Base-by-base conservation (phyloP, 2,888 invertebrate species). In the Embidobia sp. region DNA sequence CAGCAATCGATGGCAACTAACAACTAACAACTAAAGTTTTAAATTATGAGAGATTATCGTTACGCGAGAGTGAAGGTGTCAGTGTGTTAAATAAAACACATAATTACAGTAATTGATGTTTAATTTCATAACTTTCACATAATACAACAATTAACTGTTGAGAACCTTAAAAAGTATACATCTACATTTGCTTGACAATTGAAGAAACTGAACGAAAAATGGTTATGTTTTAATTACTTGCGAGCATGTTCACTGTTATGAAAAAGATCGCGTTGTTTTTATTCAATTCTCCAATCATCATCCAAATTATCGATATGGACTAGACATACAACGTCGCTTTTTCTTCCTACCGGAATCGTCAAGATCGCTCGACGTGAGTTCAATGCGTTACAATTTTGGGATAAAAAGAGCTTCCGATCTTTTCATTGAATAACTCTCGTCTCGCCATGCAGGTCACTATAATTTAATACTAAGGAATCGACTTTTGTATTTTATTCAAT, bases 271-370 rank as follows among this genome's bases (percentile, higher is more conserved):
- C 16, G 18, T 10, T 5, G 10, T 26, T 74, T 61, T 59, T 49
- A 55, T 74, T 66, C 46, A 13, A 19, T 63, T 63, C 63, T 33
- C 48, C 10, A 18, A 51, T 75, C 48, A 31, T 53, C 61, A 51
- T n/a, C 31, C 57, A 6, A 18, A 70, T 70, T 79, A 83, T 83
- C 59, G 77, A 84, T 80, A 84, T 81, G 82, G 87, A 87, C 87
- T 87, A 87, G 87, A 87, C 79, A 81, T 80, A 80, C 78, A 76
- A 76, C 44, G 57, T 63, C 66, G 67, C 49, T 70, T 74, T 42
- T 67, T 72, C 64, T 53, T 76, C 61, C 51, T 18, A 35, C 16
- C 16, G 72, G 67, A 70, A 75, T 61, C 67, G 57, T 72, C 72
- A 77, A 40, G 53, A 69, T 64, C 63, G 61, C 64, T 59, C 51